These are phyloP conservation scores for Cryptops parisi DNA, from an alignment of 2,888 invertebrate species.

Conservation along the genomic window DNA sequence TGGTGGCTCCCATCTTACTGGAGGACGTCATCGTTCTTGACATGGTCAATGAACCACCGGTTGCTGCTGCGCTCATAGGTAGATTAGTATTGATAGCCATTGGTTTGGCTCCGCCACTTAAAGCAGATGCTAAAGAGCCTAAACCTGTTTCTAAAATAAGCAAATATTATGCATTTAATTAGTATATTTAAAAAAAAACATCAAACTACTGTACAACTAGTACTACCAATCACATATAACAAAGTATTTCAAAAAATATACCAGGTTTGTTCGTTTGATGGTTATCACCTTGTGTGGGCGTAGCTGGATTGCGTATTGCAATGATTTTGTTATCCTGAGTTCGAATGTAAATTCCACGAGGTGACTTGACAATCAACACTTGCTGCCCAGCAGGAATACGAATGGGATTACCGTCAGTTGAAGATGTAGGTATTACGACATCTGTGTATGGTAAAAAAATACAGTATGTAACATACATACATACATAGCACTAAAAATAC, in stretches of 20 bases:
- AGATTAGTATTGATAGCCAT: no score
- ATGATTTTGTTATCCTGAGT: conserved; percentile 88
- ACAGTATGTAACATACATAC: conserved; percentile 1
- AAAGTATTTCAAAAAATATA: no score
- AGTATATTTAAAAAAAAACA: no score
- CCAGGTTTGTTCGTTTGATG: no score
- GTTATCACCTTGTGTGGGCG: conserved; percentile 10
- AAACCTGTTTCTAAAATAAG: no score
- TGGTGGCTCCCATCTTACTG: no score
- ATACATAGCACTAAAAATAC: conserved; percentile 10
- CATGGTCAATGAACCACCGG: no score
- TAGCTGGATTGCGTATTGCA: conserved; percentile 44
- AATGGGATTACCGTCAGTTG: conserved; percentile 75
- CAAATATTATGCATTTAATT: no score
- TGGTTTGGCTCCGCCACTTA: not conserved
- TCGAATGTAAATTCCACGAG: conserved; percentile 92
- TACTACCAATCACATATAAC: no score
- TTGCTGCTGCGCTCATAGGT: no score
- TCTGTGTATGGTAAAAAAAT: conserved; percentile 39
- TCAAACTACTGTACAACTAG: no score
- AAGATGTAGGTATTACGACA: conserved; percentile 83
- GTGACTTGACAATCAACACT: conserved; percentile 85
- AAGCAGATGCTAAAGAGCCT: not conserved
- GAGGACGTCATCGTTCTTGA: no score
- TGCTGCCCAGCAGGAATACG: conserved; percentile 85